Evolutionary conservation across 30 jellyfish, hydroid and myxozoan genomes (phyloP).

Genomic region (Phacellophora camtschatica): DNA sequence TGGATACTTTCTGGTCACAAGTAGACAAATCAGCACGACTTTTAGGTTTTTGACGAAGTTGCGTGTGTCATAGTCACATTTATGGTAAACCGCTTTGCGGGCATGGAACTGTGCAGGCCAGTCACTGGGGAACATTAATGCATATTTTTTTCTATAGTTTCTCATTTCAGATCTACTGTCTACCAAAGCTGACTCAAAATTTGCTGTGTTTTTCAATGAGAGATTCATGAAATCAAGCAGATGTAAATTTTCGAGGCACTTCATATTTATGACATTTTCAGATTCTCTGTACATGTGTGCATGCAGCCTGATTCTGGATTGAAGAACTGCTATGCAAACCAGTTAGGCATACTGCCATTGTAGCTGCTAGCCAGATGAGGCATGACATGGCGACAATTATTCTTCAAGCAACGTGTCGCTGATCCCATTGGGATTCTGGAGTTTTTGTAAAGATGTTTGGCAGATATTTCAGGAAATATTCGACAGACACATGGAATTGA

Average conservation of each 20-base stretch:
- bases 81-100: neutral
- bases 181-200: neutral
- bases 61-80: neutral
- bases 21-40: neutral
- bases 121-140: neutral
- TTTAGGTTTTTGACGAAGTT: neutral
- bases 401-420: neutral
- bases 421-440: neutral
- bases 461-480: neutral
- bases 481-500: neutral
- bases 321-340: neutral
- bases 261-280: neutral
- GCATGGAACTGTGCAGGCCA: neutral
- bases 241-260: neutral
- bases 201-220: neutral
- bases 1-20: neutral
- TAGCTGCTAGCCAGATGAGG: neutral
- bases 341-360: neutral
- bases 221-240: neutral
- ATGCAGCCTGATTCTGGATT: neutral
- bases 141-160: neutral
- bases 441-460: neutral
- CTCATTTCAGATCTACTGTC: neutral
- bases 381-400: neutral
- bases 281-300: neutral